These are phyloP conservation scores for Drosophila lini DNA, from an alignment of 1,140 invertebrate genomes.

Conservation along the genomic window DNA sequence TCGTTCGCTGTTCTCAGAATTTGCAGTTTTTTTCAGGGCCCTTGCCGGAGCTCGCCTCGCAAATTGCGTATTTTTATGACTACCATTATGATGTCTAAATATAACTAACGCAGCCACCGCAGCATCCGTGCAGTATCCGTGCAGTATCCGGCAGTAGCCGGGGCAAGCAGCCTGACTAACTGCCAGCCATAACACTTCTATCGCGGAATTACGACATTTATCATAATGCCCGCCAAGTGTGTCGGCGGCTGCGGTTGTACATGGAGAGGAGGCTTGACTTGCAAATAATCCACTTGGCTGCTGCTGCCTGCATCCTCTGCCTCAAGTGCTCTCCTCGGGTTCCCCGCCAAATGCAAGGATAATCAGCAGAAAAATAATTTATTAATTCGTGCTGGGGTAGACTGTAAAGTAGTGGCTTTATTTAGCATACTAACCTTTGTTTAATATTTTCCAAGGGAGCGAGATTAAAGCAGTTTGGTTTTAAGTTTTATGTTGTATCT, in stretches of 20 bases:
- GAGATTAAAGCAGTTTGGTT: neutral
- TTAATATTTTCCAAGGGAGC: neutral
- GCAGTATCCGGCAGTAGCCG: constrained; percentile 22
- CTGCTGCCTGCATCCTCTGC: constrained; percentile 40
- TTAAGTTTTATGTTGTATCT: too few relatives aligned
- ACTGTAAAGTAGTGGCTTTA: constrained; percentile 8
- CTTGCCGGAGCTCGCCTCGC: constrained; percentile 9
- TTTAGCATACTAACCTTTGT: constrained; percentile 7
- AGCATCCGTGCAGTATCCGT: constrained; percentile 16
- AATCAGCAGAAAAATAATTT: constrained; percentile 24
- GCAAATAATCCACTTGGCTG: constrained; percentile 48
- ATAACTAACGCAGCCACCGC: constrained; percentile 30
- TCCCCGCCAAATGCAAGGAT: constrained; percentile 11
- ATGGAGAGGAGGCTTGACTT: constrained; percentile 9
- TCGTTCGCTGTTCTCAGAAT: constrained; percentile 5
- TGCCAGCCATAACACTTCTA: constrained; percentile 53
- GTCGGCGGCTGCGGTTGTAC: neutral
- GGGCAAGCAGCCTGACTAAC: constrained; percentile 40
- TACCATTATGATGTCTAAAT: constrained; percentile 48
- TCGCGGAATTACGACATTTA: constrained; percentile 55
- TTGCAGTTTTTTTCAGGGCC: constrained; percentile 21
- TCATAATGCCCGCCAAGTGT: constrained; percentile 37
- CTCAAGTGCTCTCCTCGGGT: constrained; percentile 16
- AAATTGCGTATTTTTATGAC: constrained; percentile 53
- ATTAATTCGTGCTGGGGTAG: constrained; percentile 5